Conservation (phyloP, 2,113 vertebrate genomes). For the Cyprinodon brontotheroides region DNA sequence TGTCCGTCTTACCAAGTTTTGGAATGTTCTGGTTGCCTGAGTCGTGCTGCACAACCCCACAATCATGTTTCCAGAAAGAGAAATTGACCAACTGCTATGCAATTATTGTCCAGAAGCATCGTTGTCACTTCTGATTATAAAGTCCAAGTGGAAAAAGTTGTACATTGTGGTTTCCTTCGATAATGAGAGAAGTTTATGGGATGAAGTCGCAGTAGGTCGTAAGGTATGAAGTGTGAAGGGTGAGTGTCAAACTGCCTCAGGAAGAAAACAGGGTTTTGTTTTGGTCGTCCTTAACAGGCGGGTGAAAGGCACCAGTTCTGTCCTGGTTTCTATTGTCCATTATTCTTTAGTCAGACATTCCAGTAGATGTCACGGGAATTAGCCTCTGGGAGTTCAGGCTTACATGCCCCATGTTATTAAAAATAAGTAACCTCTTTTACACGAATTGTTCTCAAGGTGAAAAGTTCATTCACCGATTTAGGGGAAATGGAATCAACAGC, state of each 20-base stretch:
- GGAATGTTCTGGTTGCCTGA: constrained; percentile 40
- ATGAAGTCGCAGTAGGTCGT: constrained; percentile 25
- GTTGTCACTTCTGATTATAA: neutral
- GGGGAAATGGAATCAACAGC: neutral
- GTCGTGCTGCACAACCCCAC: constrained; percentile 34
- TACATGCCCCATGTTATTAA: constrained; percentile 28
- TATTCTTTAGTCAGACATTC: constrained; percentile 40
- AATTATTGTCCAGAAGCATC: neutral
- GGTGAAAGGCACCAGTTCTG: constrained; percentile 30
- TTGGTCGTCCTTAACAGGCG: neutral
- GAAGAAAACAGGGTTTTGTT: neutral
- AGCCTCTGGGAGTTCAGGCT: constrained; percentile 12
- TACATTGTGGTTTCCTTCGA: constrained; percentile 37
- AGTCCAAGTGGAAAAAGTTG: neutral
- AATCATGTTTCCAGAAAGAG: constrained; percentile 43
- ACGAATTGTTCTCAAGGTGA: neutral
- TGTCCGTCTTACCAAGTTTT: constrained; percentile 21
- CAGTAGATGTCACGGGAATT: constrained; percentile 31
- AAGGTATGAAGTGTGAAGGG: constrained; percentile 40
- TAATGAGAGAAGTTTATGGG: constrained; percentile 17
- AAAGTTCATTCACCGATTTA: neutral
- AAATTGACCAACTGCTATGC: constrained; percentile 2
- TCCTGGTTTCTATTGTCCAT: constrained; percentile 38
- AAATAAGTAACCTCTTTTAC: constrained; percentile 5
- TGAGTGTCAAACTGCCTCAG: constrained; percentile 16